A percentile compares a stretch with the other conserved stretches of the same genome.
phyloP scores from a whole-genome alignment of 2,797 vertebrate species.

The Pelochelys cantorii region DNA sequence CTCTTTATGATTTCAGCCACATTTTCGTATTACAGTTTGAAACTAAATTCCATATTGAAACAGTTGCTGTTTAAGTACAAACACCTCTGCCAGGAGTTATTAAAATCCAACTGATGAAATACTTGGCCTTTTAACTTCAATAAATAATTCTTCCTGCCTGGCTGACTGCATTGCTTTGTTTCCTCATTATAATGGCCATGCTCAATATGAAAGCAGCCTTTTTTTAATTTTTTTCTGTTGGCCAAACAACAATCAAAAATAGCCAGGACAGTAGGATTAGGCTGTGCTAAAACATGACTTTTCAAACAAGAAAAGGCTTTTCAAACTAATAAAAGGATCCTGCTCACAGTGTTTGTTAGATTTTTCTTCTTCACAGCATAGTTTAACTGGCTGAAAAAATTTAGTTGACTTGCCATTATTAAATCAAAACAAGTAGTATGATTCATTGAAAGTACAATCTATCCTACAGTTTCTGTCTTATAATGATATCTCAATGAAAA shows the following conservation, averaged over 20 bases:
- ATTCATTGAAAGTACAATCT: not conserved
- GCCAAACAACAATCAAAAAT: not conserved
- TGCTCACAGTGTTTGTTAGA: not conserved
- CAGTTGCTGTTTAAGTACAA: slow-evolving; percentile 62
- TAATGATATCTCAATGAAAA: not conserved
- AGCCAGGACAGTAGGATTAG: not conserved
- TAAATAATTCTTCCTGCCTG: slow-evolving; percentile 61
- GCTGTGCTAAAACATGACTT: not conserved
- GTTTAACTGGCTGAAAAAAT: not conserved
- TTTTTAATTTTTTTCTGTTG: not conserved
- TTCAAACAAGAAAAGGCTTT: not conserved
- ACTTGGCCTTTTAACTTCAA: slow-evolving; percentile 57
- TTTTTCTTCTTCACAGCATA: not conserved
- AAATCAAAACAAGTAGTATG: not conserved
- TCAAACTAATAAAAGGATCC: not conserved
- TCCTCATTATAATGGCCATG: slow-evolving; percentile 29
- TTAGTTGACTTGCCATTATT: not conserved
- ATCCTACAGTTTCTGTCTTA: not conserved
- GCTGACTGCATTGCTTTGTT: slow-evolving; percentile 34
- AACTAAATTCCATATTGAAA: slow-evolving; percentile 65
- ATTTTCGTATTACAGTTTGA: slow-evolving; percentile 62
- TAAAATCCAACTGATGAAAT: slow-evolving; percentile 65
- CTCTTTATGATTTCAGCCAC: slow-evolving; percentile 56
- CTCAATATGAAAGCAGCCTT: not conserved
- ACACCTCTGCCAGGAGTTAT: slow-evolving; percentile 64